A percentile compares a stretch with the other conserved stretches of the same genome.
Evolutionary conservation across 2,888 invertebrate species (phyloP).

Genomic region (Ormyrus labotus): DNA sequence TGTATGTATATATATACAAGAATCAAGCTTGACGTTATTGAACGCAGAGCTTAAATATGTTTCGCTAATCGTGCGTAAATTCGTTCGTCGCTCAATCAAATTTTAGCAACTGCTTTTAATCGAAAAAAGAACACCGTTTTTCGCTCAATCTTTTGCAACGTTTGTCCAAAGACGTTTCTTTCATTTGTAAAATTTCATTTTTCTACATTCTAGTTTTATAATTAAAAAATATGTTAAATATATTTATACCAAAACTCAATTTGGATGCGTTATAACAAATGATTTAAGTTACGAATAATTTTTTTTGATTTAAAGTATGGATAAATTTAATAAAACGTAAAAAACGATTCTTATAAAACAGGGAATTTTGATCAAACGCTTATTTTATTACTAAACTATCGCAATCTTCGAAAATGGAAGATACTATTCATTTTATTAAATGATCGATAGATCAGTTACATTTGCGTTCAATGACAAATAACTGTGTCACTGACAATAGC

Average conservation of each 20-base stretch:
- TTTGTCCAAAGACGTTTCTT: slow-evolving; percentile 17
- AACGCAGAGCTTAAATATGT: slow-evolving; percentile 51
- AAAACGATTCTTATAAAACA: slow-evolving; percentile 32
- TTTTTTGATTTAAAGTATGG: slow-evolving; percentile 51
- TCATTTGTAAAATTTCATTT: slow-evolving; percentile 10
- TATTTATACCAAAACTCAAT: slow-evolving; percentile 16
- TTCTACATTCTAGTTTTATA: slow-evolving; percentile 17
- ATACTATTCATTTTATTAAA: slow-evolving; percentile 45
- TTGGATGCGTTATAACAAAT: slow-evolving; percentile 36
- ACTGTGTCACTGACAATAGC: slow-evolving; percentile 42
- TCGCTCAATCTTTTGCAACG: slow-evolving; percentile 15
- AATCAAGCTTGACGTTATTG: slow-evolving; percentile 49
- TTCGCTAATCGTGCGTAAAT: slow-evolving; percentile 55
- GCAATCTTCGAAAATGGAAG: slow-evolving; percentile 56
- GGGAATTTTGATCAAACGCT: slow-evolving; percentile 55
- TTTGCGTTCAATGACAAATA: slow-evolving; percentile 47
- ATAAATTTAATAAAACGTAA: slow-evolving; percentile 45
- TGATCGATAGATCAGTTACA: slow-evolving; percentile 51
- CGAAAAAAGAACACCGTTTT: slow-evolving; percentile 42
- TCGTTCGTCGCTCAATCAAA: slow-evolving; percentile 48
- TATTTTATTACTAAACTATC: slow-evolving; percentile 51
- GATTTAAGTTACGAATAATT: slow-evolving; percentile 30
- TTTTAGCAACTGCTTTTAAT: slow-evolving; percentile 42
- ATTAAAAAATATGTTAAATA: slow-evolving; percentile 13
- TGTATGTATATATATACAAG: slow-evolving; percentile 61